Evolutionary conservation across 2,888 invertebrate species (phyloP), one percentile per base, ranked within the genome.

Genomic region (Nebria salina): DNA sequence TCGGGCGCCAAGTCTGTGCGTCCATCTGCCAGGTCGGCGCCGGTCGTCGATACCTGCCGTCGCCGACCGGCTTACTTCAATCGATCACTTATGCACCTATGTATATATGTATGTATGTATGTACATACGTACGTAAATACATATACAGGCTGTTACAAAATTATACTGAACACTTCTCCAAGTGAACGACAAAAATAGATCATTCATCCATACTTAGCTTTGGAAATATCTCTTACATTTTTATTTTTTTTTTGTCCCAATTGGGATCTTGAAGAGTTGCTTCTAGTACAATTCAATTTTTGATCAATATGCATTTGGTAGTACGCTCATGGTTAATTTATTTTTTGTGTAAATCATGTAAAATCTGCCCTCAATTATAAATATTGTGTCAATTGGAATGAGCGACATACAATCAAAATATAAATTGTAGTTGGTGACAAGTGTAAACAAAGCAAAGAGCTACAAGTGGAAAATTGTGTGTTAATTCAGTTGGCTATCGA

Each of bases 21-120:
- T 73, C 73, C 73, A 73, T 73, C 73, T 73, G 73, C 73, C 73
- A 70, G 25, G 20, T 11, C 70, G 87, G 87, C 87, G 87, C 87
- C 87, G 86, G 86, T 85, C 87, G 86, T 86, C 87, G 87, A 87
- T 88, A 70, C 70, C 86, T 86, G 86, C 86, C 87, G 87, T 85
- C 87, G 87, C 86, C 87, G 86, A 84, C 85, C 86, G 86, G 86
- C 86, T 87, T 86, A 86, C 85, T 86, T 85, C 86, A 86, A 88
- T 88, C 88, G 88, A 88, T 88, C 87, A 86, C 84, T 84, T 54
- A 54, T 54, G 13, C 13, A 54, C 20, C 20, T 54, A 54, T 7
- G 13, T 54, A 54, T 54, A 54, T 54, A 54, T n/a, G n/a, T 34
- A 34, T 34, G 34, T 34, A 34, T 34, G 34, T 34, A 34, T 34